These are phyloP conservation scores for Halocynthia aurantium DNA, from an alignment of 23 tunicate genomes.

Conservation along the genomic window DNA sequence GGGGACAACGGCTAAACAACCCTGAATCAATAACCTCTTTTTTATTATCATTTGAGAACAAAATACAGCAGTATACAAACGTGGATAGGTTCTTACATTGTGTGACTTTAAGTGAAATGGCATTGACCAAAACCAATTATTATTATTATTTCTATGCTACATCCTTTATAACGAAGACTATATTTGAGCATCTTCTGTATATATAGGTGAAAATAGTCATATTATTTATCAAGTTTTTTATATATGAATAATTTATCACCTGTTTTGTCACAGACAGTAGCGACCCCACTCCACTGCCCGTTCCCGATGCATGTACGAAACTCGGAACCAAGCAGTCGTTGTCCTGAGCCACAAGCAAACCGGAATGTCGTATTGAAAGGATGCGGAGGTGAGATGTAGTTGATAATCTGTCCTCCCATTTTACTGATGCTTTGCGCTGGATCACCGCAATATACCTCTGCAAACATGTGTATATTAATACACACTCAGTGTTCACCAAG, in stretches of 20 bases:
- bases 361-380: slow-evolving; percentile 8
- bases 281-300: slow-evolving; percentile 19
- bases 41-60: too few species aligned
- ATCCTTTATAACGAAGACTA: not conserved
- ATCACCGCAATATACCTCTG: slow-evolving; percentile 18
- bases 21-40: too few species aligned
- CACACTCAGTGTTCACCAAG: too few species aligned
- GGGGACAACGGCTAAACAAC: slow-evolving; percentile 13
- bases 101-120: too few species aligned
- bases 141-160: too few species aligned
- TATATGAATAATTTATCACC: not conserved
- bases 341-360: slow-evolving; percentile 8
- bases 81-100: too few species aligned
- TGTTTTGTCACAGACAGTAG: slow-evolving; percentile 14
- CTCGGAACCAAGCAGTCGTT: slow-evolving; percentile 15
- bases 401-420: slow-evolving; percentile 8
- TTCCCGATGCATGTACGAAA: slow-evolving; percentile 17
- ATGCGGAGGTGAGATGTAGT: not conserved
- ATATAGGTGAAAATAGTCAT: not conserved
- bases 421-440: slow-evolving; percentile 2
- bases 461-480: not conserved
- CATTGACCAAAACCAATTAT: too few species aligned
- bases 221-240: not conserved
- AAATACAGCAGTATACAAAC: too few species aligned
- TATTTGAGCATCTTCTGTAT: not conserved